Base-by-base conservation (phyloP, 2,888 invertebrate genomes). In the Teleogryllus oceanicus region DNA sequence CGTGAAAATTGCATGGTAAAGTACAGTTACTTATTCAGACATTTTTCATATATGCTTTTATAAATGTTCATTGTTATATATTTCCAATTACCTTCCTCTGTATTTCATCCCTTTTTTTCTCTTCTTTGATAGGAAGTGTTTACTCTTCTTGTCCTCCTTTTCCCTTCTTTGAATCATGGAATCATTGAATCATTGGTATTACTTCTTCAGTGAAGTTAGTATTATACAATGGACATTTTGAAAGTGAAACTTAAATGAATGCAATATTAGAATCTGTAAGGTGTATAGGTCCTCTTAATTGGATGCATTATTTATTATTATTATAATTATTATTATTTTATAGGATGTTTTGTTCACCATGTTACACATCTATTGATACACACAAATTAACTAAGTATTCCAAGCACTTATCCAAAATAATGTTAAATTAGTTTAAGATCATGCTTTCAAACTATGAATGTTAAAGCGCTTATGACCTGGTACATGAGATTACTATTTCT, bases 171-270 rank as follows among this genome's bases (percentile, higher is more conserved):
- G 13, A 62, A 18, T 62, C 62, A 13, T 62, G 2, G 13, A 62
- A 62, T 62, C 62, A 13, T 62, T 13, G 13, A 62, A 62, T 62
- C 16, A 62, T 62, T 62, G n/a, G 62, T 18, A 62, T 62, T 18
- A 37, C 37, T 37, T 37, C 37, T 37, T 37, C 37, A 37, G 1
- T 37, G 37, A 37, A 62, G 13, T 62, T 18, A 62, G 62, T 12
- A 18, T 62, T 62, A 62, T 62, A 62, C 62, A 62, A 62, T 62
- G 62, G 62, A 62, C 62, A 62, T 62, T 62, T 62, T 62, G 62
- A 62, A 62, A 62, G 62, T 62, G n/a, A 62, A 62, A 18, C 37
- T 37, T 37, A 37, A 37, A 37, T 37, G 37, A 37, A 37, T 37
- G 37, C 37, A 37, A 37, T 37, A 37, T 37, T 37, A 37, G 37